Percentiles rank a stretch among this genome's conserved stretches.
These are phyloP conservation scores for Pogonocherus hispidulus DNA, from an alignment of 2,888 invertebrate genomes.

Conservation along the genomic window DNA sequence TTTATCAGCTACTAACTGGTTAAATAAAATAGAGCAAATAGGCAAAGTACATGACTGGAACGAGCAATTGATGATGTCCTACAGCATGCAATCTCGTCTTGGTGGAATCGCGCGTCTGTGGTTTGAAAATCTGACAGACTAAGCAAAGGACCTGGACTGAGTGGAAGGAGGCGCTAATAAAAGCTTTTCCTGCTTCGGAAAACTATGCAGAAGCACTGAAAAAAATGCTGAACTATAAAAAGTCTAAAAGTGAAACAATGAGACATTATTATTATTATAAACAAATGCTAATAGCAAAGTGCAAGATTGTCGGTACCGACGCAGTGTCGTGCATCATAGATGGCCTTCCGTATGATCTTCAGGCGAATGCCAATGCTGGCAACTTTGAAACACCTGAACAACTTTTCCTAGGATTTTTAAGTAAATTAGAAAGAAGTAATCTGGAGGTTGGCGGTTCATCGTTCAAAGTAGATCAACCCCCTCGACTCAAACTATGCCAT, in stretches of 20 bases:
- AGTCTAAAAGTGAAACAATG: background rate
- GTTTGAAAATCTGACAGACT: constrained; percentile 1
- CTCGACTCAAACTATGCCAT: no score
- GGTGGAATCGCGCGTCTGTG: background rate
- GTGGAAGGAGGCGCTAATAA: background rate
- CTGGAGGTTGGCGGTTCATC: no score
- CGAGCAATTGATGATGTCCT: constrained; percentile 1
- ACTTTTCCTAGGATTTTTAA: no score
- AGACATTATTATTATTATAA: constrained; percentile 6
- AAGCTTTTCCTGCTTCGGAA: background rate
- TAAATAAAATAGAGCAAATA: background rate
- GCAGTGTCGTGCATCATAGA: no score
- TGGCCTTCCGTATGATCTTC: no score
- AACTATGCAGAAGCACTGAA: background rate
- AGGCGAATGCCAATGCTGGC: no score
- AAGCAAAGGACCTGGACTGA: background rate
- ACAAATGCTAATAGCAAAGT: background rate
- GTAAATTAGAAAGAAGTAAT: no score
- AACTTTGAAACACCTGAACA: no score
- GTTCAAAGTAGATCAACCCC: no score
- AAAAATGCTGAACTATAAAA: constrained; percentile 7
- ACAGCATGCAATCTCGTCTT: background rate
- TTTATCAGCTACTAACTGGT: background rate
- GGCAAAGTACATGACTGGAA: constrained; percentile 6
- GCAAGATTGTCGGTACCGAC: background rate